A percentile compares a stretch with the other conserved stretches of the same genome.
Conservation (phyloP, 2,113 vertebrate genomes). For the Prietella phreatophila region DNA sequence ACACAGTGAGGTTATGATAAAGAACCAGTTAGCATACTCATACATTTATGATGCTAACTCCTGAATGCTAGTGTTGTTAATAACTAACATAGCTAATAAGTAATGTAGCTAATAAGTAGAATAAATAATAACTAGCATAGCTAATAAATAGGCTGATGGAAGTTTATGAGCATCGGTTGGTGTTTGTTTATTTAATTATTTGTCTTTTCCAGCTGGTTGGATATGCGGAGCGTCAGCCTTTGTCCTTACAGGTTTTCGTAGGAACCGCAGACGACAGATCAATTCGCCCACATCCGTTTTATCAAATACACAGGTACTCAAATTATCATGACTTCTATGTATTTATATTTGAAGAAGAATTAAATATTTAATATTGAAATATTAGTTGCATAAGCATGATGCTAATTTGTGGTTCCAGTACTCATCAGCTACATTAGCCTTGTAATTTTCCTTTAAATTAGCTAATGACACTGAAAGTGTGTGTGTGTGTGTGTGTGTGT, state of each 20-base stretch:
- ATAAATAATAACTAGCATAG: background rate
- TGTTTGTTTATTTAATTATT: background rate
- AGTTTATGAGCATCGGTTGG: background rate
- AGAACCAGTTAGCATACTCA: background rate
- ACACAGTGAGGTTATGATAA: background rate
- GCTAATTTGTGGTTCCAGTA: background rate
- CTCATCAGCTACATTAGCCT: background rate
- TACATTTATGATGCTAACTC: background rate
- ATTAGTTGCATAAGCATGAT: background rate
- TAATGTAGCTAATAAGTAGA: no score
- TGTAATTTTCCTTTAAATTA: background rate
- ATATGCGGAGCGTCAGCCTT: constrained; percentile 81
- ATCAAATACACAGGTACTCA: constrained; percentile 84
- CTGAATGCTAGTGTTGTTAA: background rate
- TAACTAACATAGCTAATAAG: no score
- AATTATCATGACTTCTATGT: background rate
- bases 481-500: no score
- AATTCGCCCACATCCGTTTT: constrained; percentile 87
- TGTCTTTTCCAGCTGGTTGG: constrained; percentile 76
- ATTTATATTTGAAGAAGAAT: background rate
- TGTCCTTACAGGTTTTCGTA: constrained; percentile 90
- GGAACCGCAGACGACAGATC: constrained; percentile 89
- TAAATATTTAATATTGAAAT: background rate
- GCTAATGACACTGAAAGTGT: no score
- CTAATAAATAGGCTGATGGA: background rate